Base-by-base conservation (phyloP, 2,888 invertebrate species). In the Apodemia mormo region DNA sequence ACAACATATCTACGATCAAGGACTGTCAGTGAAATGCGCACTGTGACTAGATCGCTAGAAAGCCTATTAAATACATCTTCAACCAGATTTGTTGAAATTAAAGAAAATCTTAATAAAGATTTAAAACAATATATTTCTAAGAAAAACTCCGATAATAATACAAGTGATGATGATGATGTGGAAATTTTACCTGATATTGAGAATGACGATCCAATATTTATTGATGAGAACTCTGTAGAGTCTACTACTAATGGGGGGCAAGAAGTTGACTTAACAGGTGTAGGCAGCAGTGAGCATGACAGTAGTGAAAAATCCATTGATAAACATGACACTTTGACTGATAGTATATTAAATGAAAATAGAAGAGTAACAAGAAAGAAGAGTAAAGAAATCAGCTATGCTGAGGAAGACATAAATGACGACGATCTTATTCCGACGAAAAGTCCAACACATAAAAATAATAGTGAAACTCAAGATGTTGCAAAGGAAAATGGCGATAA, bases 41-140 rank as follows among this genome's bases (percentile, higher is more conserved):
- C 82, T 69, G 84, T 95, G 33, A 94, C 95, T 77, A 94, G 89
- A 79, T 89, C 89, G 65, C 80, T 95, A 66, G 95, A 95, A 73
- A 92, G 94, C 68, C 82, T 94, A 64, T 78, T 95, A 67, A 93
- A 89, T 73, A 94, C 93, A 1, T 94, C 95, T 0, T 86, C 93
- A 43, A 92, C 88, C 73, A 89, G 94, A 70, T 92, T 95, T 72
- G 87, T 87, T 66, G 94, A 94, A 81, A 92, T 95, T 45, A 83
- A 94, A 66, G 94, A 94, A 67, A 94, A 93, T 81, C 82, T 95
- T 12, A 90, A 92, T 75, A 91, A 89, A 64, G 95, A 94, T 67
- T 90, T 94, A 71, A 94, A 94, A 77, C 82, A 87, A 64, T 94
- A 94, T 79, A 76, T 94, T 52, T 78, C 82, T 66, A 92, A 86